Evolutionary conservation across 2,888 invertebrate species (phyloP), one percentile per base, ranked within the genome.

Genomic region (Gastrophysa polygoni): DNA sequence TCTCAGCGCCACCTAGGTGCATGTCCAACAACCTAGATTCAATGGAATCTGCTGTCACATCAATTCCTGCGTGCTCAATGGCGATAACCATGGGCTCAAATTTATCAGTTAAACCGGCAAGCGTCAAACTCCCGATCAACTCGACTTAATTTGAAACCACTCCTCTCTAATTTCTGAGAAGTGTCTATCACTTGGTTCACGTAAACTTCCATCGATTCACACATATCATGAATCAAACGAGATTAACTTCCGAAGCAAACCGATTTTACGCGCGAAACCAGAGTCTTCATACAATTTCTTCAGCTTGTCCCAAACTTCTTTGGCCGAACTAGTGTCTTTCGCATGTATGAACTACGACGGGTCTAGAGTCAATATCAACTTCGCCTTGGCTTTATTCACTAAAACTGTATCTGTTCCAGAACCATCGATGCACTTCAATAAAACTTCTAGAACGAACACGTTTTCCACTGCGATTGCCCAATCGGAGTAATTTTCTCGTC

Each of bases 281-380:
- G 32, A 54, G 38, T 68, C 66, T 52, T 64, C 70, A 61, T 54
- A 70, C 8, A 64, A 11, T 2, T 43, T 59, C 51, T 63, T 63
- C 34, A 70, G 52, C 24, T 65, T 65, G 18, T 65, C 57, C 67
- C 68, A 67, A 16, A 68, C 50, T 58, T 63, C 61, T 56, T 63
- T 59, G 21, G 60, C 62, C 29, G 66, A 57, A 52, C 17, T 63
- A 14, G 61, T 61, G 10, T 68, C 68, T 50, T 71, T 65, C 24
- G 73, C 58, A 57, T 74, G 73, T 6, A 72, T 63, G 62, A 61
- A 73, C 32, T 71, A 47, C 11, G 65, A 63, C 10, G 72, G 57
- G 46, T 75, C 71, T n/a, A 75, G 60, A 1, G 71, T 73, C 46
- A 76, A 59, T 47, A 73, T 66, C 7, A 74, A 50, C 49, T 73